Evolutionary conservation across 2,797 vertebrate genomes (phyloP), one percentile per base, ranked within the genome.

Genomic region (Xenopus petersii): DNA sequence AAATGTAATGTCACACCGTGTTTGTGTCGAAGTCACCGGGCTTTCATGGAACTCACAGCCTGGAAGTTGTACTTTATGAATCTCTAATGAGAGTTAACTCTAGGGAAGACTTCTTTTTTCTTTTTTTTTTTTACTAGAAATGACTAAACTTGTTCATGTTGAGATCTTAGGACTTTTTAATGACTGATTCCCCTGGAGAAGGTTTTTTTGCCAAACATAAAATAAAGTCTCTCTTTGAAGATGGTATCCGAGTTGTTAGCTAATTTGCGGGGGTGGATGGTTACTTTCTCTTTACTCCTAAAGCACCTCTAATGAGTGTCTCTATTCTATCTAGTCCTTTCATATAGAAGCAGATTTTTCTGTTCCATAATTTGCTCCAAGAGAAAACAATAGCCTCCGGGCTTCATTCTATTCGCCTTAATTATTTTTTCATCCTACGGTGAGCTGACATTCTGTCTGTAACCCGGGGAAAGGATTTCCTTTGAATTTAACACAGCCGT

Each of bases 381-480:
- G 67, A 66, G 67, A 56, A 79, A 30, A 79, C 66, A 79, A 74
- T 70, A 62, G 67, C 67, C 71, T 62, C 4, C 26, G n/a, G 71
- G 61, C 30, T 55, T 70, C 10, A 17, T 65, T 74, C n/a, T 59
- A 10, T 58, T 65, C 54, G 64, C 62, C 77, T 60, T 70, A 74
- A 79, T 79, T 79, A 79, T 79, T 70, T 70, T 64, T 60, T 74
- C 71, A 78, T 79, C 67, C 77, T 79, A 54, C 36, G 55, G 71
- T 54, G 77, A 79, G 67, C 61, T 74, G 77, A 79, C 77, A 74
- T 70, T 65, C 67, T 54, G 58, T 42, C 42, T 70, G 55, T 26
- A 51, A 12, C 49, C 71, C 77, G 33, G 55, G 67, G 77, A 71
- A 48, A 66, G 55, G 0, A 54, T 76, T 76, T 74, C 21, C 71